A percentile compares a stretch with the other conserved stretches of the same genome.
Conservation (phyloP, 2,888 invertebrate species). For the Himalopsyche anomala region DNA sequence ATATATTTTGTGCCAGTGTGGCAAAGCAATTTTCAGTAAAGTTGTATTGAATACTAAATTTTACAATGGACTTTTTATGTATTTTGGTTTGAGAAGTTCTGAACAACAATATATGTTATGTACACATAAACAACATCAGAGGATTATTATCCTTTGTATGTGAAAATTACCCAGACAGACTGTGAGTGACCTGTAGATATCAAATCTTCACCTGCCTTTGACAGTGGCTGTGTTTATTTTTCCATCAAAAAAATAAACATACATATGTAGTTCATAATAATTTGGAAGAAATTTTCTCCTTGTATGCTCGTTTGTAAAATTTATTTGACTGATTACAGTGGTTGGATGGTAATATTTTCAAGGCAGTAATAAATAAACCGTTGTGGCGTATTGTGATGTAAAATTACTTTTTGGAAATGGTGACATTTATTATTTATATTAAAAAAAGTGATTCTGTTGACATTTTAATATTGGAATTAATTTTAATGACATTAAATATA, state of each 20-base stretch:
- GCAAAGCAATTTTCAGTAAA: too few relatives aligned
- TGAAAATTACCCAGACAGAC: background rate
- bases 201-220: constrained; percentile 9
- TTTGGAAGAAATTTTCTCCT: background rate
- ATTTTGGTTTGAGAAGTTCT: background rate
- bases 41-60: too few relatives aligned
- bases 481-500: too few relatives aligned
- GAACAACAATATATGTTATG: background rate
- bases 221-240: background rate
- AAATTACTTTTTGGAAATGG: too few relatives aligned
- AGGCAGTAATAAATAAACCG: background rate
- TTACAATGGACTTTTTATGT: too few relatives aligned
- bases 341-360: background rate
- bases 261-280: background rate
- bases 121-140: background rate
- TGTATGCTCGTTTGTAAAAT: background rate
- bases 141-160: background rate
- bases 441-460: too few relatives aligned
- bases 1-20: too few relatives aligned
- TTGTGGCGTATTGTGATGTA: background rate
- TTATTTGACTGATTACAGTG: background rate
- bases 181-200: background rate
- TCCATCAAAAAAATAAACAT: background rate
- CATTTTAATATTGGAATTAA: too few relatives aligned
- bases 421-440: too few relatives aligned